Percentiles rank a stretch among this genome's conserved stretches.
Conservation (phyloP, 2,113 vertebrate genomes). For the Epinephelus cyanopodus region DNA sequence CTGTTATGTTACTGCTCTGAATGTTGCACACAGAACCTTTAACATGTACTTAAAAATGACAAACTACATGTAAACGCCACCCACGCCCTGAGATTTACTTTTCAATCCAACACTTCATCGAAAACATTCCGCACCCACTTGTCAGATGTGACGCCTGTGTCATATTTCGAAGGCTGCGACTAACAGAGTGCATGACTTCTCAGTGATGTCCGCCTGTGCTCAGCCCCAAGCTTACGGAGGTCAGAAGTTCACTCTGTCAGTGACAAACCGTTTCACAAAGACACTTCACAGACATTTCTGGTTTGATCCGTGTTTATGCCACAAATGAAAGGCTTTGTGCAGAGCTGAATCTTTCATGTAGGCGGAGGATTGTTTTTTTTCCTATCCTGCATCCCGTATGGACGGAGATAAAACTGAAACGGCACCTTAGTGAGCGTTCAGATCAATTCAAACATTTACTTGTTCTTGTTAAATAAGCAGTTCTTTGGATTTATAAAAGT, state of each 20-base stretch:
- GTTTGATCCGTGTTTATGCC: slow-evolving; percentile 15
- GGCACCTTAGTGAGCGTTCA: background rate
- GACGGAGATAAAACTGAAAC: background rate
- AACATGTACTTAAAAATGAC: background rate
- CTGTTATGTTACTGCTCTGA: no score
- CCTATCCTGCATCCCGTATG: background rate
- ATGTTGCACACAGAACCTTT: no score
- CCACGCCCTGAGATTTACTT: background rate
- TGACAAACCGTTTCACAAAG: background rate
- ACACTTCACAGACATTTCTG: background rate
- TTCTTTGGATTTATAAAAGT: background rate
- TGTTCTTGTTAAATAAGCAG: background rate
- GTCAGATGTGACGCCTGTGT: slow-evolving; percentile 29
- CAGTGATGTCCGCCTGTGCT: background rate
- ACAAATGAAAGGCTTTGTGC: slow-evolving; percentile 10
- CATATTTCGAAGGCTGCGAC: slow-evolving; percentile 19
- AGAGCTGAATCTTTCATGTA: background rate
- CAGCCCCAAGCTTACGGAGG: background rate
- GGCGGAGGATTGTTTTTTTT: background rate
- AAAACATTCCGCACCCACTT: slow-evolving; percentile 20
- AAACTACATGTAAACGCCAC: background rate
- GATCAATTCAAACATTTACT: background rate
- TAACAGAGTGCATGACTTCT: background rate
- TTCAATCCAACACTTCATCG: background rate
- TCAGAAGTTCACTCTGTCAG: slow-evolving; percentile 29